phyloP scores from a whole-genome alignment of 2,888 invertebrate genomes.

The Spilarctia lutea region DNA sequence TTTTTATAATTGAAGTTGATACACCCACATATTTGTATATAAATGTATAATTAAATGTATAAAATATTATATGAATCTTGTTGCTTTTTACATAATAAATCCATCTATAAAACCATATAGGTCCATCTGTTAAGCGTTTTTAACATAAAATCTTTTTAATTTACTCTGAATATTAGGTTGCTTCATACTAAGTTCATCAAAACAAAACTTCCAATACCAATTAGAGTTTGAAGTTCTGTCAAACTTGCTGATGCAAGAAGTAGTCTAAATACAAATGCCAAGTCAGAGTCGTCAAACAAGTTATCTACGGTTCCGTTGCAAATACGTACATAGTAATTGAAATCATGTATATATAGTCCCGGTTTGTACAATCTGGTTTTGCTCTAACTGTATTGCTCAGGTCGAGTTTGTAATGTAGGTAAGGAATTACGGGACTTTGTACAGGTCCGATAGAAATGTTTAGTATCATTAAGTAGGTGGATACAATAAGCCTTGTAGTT shows the following conservation, averaged over 20 bases:
- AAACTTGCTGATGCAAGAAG: constrained; percentile 39
- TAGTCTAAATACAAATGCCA: constrained; percentile 33
- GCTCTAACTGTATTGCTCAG: constrained; percentile 19
- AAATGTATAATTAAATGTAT: too few relatives aligned
- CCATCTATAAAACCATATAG: too few relatives aligned
- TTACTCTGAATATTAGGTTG: background rate
- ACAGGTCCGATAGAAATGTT: background rate
- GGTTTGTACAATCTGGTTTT: constrained; percentile 18
- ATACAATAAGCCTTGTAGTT: background rate
- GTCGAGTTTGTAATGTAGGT: constrained; percentile 9
- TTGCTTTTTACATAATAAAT: too few relatives aligned
- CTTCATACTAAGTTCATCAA: background rate
- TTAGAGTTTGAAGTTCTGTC: constrained; percentile 27
- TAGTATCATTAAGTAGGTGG: background rate
- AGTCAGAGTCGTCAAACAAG: constrained; percentile 39
- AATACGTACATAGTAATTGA: background rate
- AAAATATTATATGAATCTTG: too few relatives aligned
- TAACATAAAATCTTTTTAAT: background rate
- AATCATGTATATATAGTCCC: constrained; percentile 7
- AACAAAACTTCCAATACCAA: background rate
- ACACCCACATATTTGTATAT: too few relatives aligned
- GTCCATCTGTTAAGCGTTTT: background rate
- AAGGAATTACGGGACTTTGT: constrained; percentile 18
- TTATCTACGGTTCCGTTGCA: constrained; percentile 37
- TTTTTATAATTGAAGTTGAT: too few relatives aligned